Percentiles rank a stretch among this genome's conserved stretches.
phyloP scores from a whole-genome alignment of 2,888 invertebrate genomes.

The Omphaloscelis lunosa region DNA sequence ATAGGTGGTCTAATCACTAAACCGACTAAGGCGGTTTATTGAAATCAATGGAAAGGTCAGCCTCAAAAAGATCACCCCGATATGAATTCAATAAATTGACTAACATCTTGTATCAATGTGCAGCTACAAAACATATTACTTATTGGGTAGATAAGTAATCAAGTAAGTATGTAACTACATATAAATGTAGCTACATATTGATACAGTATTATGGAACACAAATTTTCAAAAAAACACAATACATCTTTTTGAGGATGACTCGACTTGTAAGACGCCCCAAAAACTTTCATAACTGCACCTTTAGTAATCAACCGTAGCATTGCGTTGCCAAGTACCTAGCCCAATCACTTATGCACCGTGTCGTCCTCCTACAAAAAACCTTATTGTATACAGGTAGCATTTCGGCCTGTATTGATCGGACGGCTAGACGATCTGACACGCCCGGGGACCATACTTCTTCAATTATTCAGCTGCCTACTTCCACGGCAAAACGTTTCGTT shows the following conservation, averaged over 20 bases:
- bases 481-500: conserved; percentile 71
- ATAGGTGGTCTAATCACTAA: too few species aligned
- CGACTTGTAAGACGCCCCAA: not conserved
- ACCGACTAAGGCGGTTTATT: too few species aligned
- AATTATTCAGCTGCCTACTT: conserved; percentile 85
- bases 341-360: conserved; percentile 30
- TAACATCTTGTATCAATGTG: not conserved
- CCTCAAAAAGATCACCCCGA: too few species aligned
- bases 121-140: not conserved
- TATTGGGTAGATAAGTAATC: too few species aligned
- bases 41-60: too few species aligned
- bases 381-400: conserved; percentile 56
- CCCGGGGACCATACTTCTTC: conserved; percentile 81
- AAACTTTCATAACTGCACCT: not conserved
- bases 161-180: too few species aligned
- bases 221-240: not conserved
- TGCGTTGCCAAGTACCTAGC: not conserved
- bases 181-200: too few species aligned
- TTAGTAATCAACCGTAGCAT: not conserved
- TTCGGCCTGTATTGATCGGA: conserved; percentile 77
- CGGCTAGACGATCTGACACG: conserved; percentile 79
- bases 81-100: not conserved
- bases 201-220: too few species aligned
- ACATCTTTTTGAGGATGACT: too few species aligned
- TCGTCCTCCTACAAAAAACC: conserved; percentile 22